Conservation (phyloP, 2,888 invertebrate genomes). For the Oxyteleia sp. region DNA sequence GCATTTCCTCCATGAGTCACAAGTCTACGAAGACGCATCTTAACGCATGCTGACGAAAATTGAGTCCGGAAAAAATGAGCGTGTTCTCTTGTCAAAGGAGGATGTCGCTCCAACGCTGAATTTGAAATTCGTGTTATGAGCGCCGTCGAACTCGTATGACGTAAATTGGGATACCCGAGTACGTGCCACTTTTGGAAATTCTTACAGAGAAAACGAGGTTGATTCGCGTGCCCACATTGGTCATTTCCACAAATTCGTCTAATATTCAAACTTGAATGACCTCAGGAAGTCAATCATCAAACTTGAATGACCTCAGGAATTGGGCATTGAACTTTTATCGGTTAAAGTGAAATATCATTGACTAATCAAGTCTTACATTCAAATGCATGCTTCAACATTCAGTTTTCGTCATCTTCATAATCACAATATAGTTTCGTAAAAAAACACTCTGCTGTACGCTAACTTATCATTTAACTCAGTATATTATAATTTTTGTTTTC, state of each 20-base stretch:
- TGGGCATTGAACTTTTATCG: background rate
- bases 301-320: background rate
- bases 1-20: too few relatives aligned
- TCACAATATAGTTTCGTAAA: too few relatives aligned
- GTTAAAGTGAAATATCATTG: too few relatives aligned
- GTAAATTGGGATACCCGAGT: slow-evolving; percentile 51
- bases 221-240: slow-evolving; percentile 1
- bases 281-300: background rate
- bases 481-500: too few relatives aligned
- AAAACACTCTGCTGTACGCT: too few relatives aligned
- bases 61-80: slow-evolving; percentile 3
- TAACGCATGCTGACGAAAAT: too few relatives aligned
- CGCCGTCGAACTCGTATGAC: slow-evolving; percentile 39
- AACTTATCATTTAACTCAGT: too few relatives aligned
- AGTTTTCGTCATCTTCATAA: too few relatives aligned
- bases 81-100: background rate
- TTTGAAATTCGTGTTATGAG: slow-evolving; percentile 35
- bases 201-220: slow-evolving; percentile 70
- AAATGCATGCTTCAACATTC: too few relatives aligned
- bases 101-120: slow-evolving; percentile 26
- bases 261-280: slow-evolving; percentile 10
- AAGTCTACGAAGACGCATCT: too few relatives aligned
- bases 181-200: slow-evolving; percentile 72
- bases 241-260: slow-evolving; percentile 57
- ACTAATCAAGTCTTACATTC: too few relatives aligned